Percentiles rank a stretch among this genome's conserved stretches.
These are phyloP conservation scores for Pseudochirops cupreus DNA, from an alignment of 2,797 vertebrate genomes.

Conservation along the genomic window DNA sequence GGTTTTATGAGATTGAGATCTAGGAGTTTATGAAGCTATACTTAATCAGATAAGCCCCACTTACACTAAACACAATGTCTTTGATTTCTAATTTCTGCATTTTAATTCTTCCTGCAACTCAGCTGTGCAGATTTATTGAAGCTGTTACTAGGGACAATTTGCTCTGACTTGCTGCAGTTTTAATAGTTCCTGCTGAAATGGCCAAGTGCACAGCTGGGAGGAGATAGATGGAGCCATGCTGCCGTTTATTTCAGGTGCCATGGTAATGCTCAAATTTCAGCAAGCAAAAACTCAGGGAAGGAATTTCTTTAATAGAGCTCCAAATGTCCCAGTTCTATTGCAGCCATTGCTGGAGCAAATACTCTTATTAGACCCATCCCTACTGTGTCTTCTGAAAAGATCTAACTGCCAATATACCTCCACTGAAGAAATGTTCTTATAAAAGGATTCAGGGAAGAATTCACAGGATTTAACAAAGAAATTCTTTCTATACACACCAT, in stretches of 20 bases:
- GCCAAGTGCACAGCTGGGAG: constrained; percentile 21
- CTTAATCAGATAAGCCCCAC: constrained; percentile 66
- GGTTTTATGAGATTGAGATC: constrained; percentile 39
- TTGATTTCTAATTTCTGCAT: constrained; percentile 72
- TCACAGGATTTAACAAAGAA: constrained; percentile 56
- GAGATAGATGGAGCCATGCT: constrained; percentile 28
- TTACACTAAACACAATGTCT: constrained; percentile 45
- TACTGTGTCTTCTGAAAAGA: constrained; percentile 30
- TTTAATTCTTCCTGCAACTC: constrained; percentile 60
- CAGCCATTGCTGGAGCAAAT: background rate
- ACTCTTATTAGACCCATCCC: constrained; percentile 30
- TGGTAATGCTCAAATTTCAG: constrained; percentile 60
- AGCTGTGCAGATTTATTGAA: constrained; percentile 64
- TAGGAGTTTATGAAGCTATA: constrained; percentile 20
- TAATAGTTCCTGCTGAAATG: constrained; percentile 60
- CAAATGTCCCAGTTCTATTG: constrained; percentile 37
- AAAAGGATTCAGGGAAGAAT: constrained; percentile 57
- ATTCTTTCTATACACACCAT: constrained; percentile 25
- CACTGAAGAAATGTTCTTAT: constrained; percentile 44
- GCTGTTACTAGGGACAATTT: constrained; percentile 61
- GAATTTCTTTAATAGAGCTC: constrained; percentile 28
- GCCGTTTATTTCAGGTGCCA: constrained; percentile 66
- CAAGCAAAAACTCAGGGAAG: constrained; percentile 51
- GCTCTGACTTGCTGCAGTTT: constrained; percentile 56
- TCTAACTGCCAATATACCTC: constrained; percentile 47